phyloP scores from a whole-genome alignment of 2,797 vertebrate species.

The Menidia menidia region DNA sequence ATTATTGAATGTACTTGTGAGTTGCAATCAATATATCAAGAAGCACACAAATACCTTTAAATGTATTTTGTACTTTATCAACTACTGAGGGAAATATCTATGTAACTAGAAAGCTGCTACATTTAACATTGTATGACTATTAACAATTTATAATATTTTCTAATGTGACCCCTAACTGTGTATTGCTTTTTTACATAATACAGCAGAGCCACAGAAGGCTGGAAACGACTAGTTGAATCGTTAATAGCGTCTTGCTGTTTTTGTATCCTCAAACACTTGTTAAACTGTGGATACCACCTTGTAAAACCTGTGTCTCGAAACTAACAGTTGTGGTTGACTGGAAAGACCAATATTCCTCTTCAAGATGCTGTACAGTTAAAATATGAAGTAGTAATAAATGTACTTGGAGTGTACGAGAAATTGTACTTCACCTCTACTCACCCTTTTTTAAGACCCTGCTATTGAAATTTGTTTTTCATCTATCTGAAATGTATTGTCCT shows the following conservation, averaged over 20 bases:
- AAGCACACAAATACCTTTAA: not conserved
- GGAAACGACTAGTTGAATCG: not conserved
- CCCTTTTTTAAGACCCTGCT: not conserved
- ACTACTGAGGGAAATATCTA: not conserved
- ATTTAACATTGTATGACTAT: not conserved
- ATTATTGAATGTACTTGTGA: not conserved
- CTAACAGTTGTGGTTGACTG: not conserved
- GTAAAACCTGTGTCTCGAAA: not conserved
- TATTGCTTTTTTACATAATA: not conserved
- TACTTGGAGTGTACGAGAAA: too few species aligned
- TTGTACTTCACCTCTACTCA: too few species aligned
- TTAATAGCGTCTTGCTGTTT: not conserved
- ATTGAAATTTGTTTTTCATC: slow-evolving; percentile 41
- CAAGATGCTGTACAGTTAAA: not conserved
- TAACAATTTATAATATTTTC: not conserved
- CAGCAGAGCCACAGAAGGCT: not conserved
- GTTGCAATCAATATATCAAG: not conserved
- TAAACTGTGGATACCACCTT: not conserved
- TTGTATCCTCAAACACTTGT: not conserved
- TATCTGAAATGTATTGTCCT: slow-evolving; percentile 23
- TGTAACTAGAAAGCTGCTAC: not conserved
- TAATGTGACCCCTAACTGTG: not conserved
- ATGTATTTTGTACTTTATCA: not conserved
- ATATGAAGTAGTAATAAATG: too few species aligned
- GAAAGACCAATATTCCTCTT: not conserved